Evolutionary conservation across 2,888 invertebrate genomes (phyloP).

Genomic region (Ceraclea dissimilis): DNA sequence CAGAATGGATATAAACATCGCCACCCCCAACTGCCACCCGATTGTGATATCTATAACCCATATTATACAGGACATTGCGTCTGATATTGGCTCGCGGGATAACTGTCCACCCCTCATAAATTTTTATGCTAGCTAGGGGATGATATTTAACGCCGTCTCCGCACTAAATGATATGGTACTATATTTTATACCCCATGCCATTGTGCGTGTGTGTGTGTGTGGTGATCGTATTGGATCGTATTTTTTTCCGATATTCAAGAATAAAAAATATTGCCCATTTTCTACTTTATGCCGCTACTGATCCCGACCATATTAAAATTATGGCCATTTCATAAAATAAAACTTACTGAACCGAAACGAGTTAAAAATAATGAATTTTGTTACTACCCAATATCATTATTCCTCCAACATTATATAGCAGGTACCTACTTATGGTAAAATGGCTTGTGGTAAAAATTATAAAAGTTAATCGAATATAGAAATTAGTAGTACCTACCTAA

Average conservation of each 20-base stretch:
- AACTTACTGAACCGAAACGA: background rate
- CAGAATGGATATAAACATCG: conserved; percentile 2
- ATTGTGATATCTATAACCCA: conserved; percentile 24
- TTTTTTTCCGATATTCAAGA: conserved; percentile 6
- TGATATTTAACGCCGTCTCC: conserved; percentile 24
- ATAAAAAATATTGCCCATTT: conserved; percentile 2
- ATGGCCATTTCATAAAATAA: background rate
- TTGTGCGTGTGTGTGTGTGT: conserved; percentile 2
- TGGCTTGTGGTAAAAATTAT: too few relatives aligned
- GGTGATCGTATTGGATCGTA: conserved; percentile 10
- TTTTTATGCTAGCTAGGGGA: conserved; percentile 24
- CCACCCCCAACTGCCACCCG: conserved; percentile 17
- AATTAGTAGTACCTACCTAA: too few relatives aligned
- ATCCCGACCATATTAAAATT: background rate
- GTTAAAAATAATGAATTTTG: background rate
- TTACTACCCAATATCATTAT: too few relatives aligned
- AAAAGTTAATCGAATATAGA: too few relatives aligned
- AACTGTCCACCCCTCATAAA: conserved; percentile 26
- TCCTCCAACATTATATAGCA: too few relatives aligned
- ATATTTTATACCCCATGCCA: conserved; percentile 14
- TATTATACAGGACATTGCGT: conserved; percentile 26
- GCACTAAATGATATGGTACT: conserved; percentile 21
- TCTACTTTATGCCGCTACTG: background rate
- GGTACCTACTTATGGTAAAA: too few relatives aligned
- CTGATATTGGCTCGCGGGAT: conserved; percentile 24